These are phyloP conservation scores for Leptodactylus fuscus DNA, from an alignment of 2,113 vertebrate species.

Conservation along the genomic window DNA sequence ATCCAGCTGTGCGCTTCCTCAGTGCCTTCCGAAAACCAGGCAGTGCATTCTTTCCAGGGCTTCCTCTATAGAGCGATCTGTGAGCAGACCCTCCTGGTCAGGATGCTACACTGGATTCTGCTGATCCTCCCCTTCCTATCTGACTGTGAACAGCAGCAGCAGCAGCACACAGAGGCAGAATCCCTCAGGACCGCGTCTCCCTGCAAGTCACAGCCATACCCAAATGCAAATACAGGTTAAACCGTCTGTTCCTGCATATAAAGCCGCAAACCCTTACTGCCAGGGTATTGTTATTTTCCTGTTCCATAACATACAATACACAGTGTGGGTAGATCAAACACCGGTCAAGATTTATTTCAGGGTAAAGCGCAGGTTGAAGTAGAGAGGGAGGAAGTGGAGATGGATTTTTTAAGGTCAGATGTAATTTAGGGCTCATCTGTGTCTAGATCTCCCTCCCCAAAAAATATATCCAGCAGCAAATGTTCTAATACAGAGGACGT, in stretches of 20 bases:
- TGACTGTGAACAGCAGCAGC: slow-evolving; percentile 64
- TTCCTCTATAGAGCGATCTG: slow-evolving; percentile 76
- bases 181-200: slow-evolving; percentile 32
- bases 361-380: not conserved
- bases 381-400: not conserved
- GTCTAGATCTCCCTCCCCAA: not conserved
- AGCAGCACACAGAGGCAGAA: slow-evolving; percentile 40
- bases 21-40: slow-evolving; percentile 71
- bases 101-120: slow-evolving; percentile 67
- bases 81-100: slow-evolving; percentile 76
- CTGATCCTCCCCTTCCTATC: slow-evolving; percentile 67
- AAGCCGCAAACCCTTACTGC: not conserved
- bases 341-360: not conserved
- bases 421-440: not conserved
- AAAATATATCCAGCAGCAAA: not conserved
- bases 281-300: not conserved
- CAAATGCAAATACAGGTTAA: slow-evolving; percentile 21
- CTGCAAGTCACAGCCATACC: slow-evolving; percentile 16
- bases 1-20: slow-evolving; percentile 70
- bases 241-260: not conserved
- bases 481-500: not conserved
- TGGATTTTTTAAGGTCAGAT: not conserved
- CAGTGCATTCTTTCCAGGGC: slow-evolving; percentile 68
- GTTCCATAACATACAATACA: not conserved
- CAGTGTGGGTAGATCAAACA: not conserved